These are phyloP conservation scores for Caenorhabditis tropicalis DNA, from an alignment of 1,140 invertebrate species.

Conservation along the genomic window DNA sequence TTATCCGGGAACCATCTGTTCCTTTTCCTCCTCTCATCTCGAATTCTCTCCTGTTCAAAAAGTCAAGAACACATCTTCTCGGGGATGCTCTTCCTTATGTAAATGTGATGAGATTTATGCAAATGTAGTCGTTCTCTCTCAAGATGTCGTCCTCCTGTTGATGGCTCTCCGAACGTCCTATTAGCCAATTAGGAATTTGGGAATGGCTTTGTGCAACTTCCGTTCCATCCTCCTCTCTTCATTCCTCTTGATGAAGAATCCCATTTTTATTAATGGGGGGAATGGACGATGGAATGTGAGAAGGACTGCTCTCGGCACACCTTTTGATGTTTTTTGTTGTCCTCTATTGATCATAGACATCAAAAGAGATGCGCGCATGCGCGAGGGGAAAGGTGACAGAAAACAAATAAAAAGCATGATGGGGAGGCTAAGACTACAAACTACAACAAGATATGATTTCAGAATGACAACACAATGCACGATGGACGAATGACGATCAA, in stretches of 20 bases:
- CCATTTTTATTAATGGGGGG: neutral
- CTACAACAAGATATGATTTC: conserved; percentile 46
- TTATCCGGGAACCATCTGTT: neutral
- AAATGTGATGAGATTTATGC: conserved; percentile 37
- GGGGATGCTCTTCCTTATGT: neutral
- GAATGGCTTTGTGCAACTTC: conserved; percentile 4
- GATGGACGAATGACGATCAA: conserved; percentile 66
- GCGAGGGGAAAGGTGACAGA: neutral
- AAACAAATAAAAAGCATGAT: neutral
- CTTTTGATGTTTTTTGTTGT: neutral
- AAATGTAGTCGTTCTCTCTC: neutral
- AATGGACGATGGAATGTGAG: neutral
- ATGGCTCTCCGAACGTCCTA: neutral
- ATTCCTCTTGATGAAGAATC: neutral
- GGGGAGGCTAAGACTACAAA: neutral
- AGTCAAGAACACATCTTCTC: neutral
- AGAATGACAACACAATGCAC: conserved; percentile 71
- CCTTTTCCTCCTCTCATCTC: neutral
- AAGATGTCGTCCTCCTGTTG: neutral
- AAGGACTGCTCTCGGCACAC: neutral
- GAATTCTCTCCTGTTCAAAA: conserved; percentile 15
- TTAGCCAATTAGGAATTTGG: neutral
- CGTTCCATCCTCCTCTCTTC: conserved; percentile 1
- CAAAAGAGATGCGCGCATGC: neutral
- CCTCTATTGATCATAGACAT: neutral